Base-by-base conservation (phyloP, 2,797 vertebrate species). In the Spinus pinus region DNA sequence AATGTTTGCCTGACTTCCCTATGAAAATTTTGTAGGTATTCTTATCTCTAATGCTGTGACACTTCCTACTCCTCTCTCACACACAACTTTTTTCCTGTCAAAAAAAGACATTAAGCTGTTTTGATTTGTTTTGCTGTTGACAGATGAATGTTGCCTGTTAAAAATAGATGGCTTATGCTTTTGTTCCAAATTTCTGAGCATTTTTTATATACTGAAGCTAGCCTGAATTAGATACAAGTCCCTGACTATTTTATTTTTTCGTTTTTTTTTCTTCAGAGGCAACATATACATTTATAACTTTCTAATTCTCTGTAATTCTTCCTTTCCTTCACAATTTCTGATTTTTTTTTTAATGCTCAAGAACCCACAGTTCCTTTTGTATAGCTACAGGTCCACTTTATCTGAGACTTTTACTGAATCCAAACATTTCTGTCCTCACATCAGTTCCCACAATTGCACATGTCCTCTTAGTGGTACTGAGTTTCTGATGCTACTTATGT, bases 71-170 rank as follows among this genome's bases (percentile, higher is more conserved):
- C 7, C 44, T 88, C 37, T 67, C 21, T 84, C 49, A 54, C 9
- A 54, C 56, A 42, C 8, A 37, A 67, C 15, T 71, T 70, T 70
- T 67, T 18, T 81, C 4, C 19, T 74, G 69, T 64, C 82, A 60
- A 44, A 46, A 90, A 80, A 62, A 66, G 49, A 74, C 28, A 66
- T 44, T 80, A 77, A 84, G 6, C 3, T 62, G 41, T 47, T 89
- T 85, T 77, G 85, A 89, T 66, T 91, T 80, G 56, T 85, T 91
- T 87, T 90, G 41, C 27, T 73, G 31, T 82, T 85, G 72, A 90
- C 47, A 82, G 64, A 66, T 70, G 5, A 27, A 44, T 60, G 23
- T 56, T 90, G 60, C 87, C 14, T 47, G n/a, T 65, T 62, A 67
- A 86, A 93, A 92, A 88, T 54, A 88, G 10, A 47, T 47, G 19